Evolutionary conservation across 2,797 vertebrate species (phyloP).

Genomic region (Tinamus major): DNA sequence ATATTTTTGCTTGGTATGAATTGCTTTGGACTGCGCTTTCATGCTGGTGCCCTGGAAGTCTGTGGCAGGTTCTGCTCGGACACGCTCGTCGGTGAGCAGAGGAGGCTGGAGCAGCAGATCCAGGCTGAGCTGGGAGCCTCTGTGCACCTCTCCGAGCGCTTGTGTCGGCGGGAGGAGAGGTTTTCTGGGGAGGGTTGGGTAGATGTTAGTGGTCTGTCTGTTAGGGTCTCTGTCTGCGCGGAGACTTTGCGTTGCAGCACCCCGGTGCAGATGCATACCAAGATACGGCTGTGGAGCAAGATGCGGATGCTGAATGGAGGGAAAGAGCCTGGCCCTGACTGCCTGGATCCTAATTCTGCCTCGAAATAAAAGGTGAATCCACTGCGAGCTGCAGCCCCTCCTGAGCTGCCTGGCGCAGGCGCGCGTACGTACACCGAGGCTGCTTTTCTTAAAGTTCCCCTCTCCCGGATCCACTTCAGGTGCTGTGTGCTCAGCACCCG

Average conservation of each 20-base stretch:
- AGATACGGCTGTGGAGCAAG: not conserved
- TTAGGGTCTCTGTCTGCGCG: accelerated
- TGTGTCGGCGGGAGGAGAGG: accelerated
- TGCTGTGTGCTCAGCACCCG: constrained; percentile 41
- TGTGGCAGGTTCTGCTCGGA: not conserved
- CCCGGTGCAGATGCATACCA: accelerated
- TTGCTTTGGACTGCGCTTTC: not conserved
- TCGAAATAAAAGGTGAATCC: not conserved
- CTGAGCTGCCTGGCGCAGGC: not conserved
- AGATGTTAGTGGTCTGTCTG: not conserved
- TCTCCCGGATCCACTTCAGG: constrained; percentile 68
- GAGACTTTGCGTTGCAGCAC: accelerated
- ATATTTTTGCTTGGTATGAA: accelerated
- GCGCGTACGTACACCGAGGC: not conserved
- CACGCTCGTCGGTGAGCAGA: accelerated
- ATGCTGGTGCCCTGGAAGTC: not conserved
- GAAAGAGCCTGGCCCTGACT: not conserved
- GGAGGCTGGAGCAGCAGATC: not conserved
- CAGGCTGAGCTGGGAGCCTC: accelerated
- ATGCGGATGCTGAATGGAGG: not conserved
- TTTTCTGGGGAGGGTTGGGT: not conserved
- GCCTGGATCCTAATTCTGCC: not conserved
- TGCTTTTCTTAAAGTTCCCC: constrained; percentile 64
- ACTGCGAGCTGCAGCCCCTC: not conserved
- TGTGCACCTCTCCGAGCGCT: accelerated